Evolutionary conservation across 2,888 invertebrate species (phyloP).

Genomic region (Acanthosepion esculentum): DNA sequence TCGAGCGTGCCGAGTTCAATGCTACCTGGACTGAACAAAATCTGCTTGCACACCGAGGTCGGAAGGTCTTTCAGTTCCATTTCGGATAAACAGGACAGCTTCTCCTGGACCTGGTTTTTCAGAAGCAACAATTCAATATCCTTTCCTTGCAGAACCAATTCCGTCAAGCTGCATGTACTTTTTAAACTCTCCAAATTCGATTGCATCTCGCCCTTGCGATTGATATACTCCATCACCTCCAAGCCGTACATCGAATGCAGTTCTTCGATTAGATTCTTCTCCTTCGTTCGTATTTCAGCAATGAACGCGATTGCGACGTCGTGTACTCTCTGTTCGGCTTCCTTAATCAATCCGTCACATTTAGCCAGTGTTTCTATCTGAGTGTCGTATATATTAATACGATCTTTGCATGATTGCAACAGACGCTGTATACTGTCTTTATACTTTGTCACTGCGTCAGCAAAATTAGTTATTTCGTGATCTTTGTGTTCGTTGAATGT

Average conservation of each 20-base stretch:
- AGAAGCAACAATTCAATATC: constrained; percentile 75
- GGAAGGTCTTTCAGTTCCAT: constrained; percentile 72
- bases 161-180: constrained; percentile 75
- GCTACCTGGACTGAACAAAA: constrained; percentile 70
- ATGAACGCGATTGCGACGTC: constrained; percentile 74
- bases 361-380: constrained; percentile 68
- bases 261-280: constrained; percentile 74
- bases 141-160: constrained; percentile 75
- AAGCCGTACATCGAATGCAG: constrained; percentile 72
- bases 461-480: constrained; percentile 73
- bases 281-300: constrained; percentile 72
- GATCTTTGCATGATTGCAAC: constrained; percentile 70
- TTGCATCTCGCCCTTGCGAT: constrained; percentile 69
- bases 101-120: constrained; percentile 75
- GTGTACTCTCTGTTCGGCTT: constrained; percentile 72
- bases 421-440: constrained; percentile 73
- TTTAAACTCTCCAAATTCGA: constrained; percentile 72
- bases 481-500: constrained; percentile 75
- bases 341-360: constrained; percentile 72
- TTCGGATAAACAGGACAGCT: constrained; percentile 69
- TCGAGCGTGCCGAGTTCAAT: constrained; percentile 72
- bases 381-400: constrained; percentile 70
- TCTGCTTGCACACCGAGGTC: constrained; percentile 67
- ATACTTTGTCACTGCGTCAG: constrained; percentile 73
- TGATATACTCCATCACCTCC: constrained; percentile 73